phyloP scores from a whole-genome alignment of 2,888 invertebrate species.

The Drosophila nr. perissopoda region DNA sequence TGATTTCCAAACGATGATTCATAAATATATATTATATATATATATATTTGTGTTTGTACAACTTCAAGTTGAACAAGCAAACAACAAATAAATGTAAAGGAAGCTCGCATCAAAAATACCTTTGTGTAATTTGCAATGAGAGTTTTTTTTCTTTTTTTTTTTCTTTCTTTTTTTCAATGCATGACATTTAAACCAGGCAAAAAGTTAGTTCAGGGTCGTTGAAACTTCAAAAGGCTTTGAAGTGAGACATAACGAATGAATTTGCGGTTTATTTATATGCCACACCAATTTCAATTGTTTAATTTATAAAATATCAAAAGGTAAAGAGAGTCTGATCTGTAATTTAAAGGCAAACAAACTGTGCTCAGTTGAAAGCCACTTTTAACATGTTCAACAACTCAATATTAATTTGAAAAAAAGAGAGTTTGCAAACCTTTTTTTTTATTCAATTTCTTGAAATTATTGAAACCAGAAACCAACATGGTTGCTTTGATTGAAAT shows the following conservation, averaged over 20 bases:
- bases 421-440: not conserved
- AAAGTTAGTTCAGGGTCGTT: conserved; percentile 52
- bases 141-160: conserved; percentile 7
- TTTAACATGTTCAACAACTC: not conserved
- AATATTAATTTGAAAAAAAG: not conserved
- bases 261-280: conserved; percentile 21
- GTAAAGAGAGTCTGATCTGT: not conserved
- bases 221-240: conserved; percentile 36
- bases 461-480: not conserved
- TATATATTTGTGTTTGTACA: conserved; percentile 24
- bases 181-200: conserved; percentile 39
- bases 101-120: conserved; percentile 39
- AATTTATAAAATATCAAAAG: not conserved
- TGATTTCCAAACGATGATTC: conserved; percentile 53
- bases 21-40: conserved; percentile 34
- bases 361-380: not conserved
- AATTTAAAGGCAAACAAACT: not conserved
- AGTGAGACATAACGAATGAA: conserved; percentile 24
- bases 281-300: conserved; percentile 29
- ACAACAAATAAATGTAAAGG: conserved; percentile 49
- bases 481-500: not conserved
- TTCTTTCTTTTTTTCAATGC: conserved; percentile 6
- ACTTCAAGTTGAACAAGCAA: conserved; percentile 22
- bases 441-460: not conserved
- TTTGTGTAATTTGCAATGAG: conserved; percentile 49